Evolutionary conservation across 2,113 vertebrate genomes (phyloP), one percentile per base, ranked within the genome.

Genomic region (Corapipo altera): DNA sequence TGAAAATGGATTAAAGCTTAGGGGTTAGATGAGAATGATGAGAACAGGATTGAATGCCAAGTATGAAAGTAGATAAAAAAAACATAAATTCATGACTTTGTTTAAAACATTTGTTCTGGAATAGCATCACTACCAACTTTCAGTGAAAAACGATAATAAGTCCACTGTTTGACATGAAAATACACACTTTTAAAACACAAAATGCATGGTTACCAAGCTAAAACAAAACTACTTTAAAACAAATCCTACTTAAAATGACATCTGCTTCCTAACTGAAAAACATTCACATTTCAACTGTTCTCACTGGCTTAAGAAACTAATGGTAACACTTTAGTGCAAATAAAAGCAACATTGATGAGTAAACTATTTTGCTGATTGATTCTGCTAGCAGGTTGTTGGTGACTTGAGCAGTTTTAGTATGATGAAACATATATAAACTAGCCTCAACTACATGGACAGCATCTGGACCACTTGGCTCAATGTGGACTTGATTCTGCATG

Each of bases 1-100:
- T 88, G 74, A 91, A 96, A 96, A 95, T 94, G 85, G 89, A 96
- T 96, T 96, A 94, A 85, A 61, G 90, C 94, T 95, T 92, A 85
- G 28, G 89, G 95, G 84, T 84, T 89, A 81, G 73, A 90, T 58
- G 75, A 88, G 54, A 96, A 84, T 86, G 84, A 96, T 80, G 55
- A 92, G 92, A 93, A 84, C 79, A 88, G 88, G 79, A 95, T 39
- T 91, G 83, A 83, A 95, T 79, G 86, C 83, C 93, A 95, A 88
- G 28, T 37, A 82, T 43, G 61, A 88, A 70, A 64, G 55, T 3
- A 88, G 65, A 88, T 11, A 23, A 71, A 54, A 73, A 76, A 88
- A 70, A 15, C 41, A n/a, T 2, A 27, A 65, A 64, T 3, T 33
- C 54, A 70, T 77, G 43, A 74, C 44, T 88, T 78, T 62, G 37